These are phyloP conservation scores for Pimephales promelas DNA, from an alignment of 2,113 vertebrate genomes.

Conservation along the genomic window DNA sequence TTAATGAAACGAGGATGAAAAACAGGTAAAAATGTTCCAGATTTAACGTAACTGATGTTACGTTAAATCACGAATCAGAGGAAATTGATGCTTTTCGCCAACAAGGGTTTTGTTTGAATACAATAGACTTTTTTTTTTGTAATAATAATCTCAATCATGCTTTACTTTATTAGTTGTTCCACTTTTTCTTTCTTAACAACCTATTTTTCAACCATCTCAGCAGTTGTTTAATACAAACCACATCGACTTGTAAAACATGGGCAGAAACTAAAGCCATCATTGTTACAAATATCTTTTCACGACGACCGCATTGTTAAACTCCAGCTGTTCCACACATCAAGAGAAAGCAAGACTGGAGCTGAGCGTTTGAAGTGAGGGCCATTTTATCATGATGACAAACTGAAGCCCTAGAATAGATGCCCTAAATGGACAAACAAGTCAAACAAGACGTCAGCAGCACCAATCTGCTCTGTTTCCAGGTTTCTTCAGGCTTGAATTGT, in stretches of 20 bases:
- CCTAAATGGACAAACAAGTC: constrained; percentile 11
- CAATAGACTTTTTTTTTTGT: not conserved
- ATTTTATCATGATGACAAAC: constrained; percentile 5
- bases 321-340: constrained; percentile 61
- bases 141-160: not conserved
- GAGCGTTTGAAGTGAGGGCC: constrained; percentile 20
- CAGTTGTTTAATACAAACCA: constrained; percentile 61
- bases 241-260: constrained; percentile 55
- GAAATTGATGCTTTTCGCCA: not conserved
- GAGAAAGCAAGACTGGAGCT: not conserved
- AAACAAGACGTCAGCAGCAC: not conserved
- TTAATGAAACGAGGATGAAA: constrained; percentile 3
- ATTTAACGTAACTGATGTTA: not conserved
- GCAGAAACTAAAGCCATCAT: constrained; percentile 62
- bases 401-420: not conserved
- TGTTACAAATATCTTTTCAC: constrained; percentile 59
- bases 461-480: not conserved
- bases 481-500: constrained; percentile 68
- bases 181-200: constrained; percentile 10
- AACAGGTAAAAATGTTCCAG: not conserved
- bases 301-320: constrained; percentile 59
- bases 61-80: not conserved
- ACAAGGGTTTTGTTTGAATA: not conserved
- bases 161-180: not conserved
- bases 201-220: constrained; percentile 5